These are phyloP conservation scores for Spisula solida DNA, from an alignment of 2,888 invertebrate species.

Conservation along the genomic window DNA sequence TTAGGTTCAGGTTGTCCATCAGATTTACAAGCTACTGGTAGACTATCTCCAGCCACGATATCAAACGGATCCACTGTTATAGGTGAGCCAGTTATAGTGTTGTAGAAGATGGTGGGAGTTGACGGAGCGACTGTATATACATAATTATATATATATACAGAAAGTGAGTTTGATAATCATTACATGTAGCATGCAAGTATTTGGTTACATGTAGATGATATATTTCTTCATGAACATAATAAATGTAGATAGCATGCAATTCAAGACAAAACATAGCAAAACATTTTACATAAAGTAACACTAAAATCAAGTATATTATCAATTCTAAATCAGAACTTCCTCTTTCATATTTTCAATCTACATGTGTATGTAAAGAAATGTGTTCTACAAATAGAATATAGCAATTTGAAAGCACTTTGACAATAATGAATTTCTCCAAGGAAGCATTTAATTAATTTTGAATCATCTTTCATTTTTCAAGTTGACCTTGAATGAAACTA, in stretches of 20 bases:
- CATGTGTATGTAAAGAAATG: not conserved
- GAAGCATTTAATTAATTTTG: too few species aligned
- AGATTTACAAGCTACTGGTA: not conserved
- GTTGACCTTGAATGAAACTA: too few species aligned
- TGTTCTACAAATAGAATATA: too few species aligned
- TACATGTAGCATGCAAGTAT: not conserved
- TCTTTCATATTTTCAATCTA: not conserved
- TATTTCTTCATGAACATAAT: not conserved
- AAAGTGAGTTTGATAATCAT: not conserved
- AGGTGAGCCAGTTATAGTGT: not conserved
- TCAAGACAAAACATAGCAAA: not conserved
- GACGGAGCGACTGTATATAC: not conserved
- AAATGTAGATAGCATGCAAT: not conserved
- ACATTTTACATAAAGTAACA: not conserved
- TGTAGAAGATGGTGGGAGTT: not conserved
- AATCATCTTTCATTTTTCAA: too few species aligned
- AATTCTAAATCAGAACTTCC: not conserved
- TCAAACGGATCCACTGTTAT: slow-evolving; percentile 5
- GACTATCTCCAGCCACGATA: not conserved
- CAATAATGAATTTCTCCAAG: too few species aligned
- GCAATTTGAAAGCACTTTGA: too few species aligned
- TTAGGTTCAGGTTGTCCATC: slow-evolving; percentile 2
- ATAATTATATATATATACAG: too few species aligned
- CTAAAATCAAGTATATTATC: not conserved
- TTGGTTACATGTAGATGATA: too few species aligned